These are phyloP conservation scores for Euwallacea fornicatus DNA, from an alignment of 1,140 invertebrate species.

Conservation along the genomic window DNA sequence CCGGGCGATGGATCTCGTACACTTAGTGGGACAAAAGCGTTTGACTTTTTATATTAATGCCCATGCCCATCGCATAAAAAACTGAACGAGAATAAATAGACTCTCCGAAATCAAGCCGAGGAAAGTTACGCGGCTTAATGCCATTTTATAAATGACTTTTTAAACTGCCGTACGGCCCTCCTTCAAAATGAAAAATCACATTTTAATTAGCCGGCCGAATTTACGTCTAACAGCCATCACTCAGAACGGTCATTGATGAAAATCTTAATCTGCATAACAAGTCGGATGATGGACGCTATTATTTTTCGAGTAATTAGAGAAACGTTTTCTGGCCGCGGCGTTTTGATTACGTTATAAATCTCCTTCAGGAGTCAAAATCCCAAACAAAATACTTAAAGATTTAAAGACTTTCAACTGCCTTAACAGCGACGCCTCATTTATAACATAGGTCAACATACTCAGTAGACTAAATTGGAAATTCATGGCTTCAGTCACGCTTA, in stretches of 20 bases:
- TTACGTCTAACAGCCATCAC: slow-evolving; percentile 31
- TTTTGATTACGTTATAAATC: no score
- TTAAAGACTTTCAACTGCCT: no score
- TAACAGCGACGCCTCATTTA: no score
- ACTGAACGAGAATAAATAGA: slow-evolving; percentile 24
- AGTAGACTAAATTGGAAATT: not conserved
- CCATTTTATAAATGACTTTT: slow-evolving; percentile 38
- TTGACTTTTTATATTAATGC: slow-evolving; percentile 19
- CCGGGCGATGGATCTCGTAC: slow-evolving; percentile 4
- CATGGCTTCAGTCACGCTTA: no score
- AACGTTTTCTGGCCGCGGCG: not conserved
- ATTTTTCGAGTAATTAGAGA: slow-evolving; percentile 26
- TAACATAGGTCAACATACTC: no score
- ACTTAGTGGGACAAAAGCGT: slow-evolving; percentile 18
- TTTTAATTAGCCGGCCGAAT: slow-evolving; percentile 35
- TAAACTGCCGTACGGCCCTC: slow-evolving; percentile 24
- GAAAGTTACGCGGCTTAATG: slow-evolving; percentile 30
- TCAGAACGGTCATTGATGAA: slow-evolving; percentile 20
- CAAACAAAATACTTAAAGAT: no score
- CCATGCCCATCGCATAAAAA: slow-evolving; percentile 1
- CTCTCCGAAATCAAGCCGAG: slow-evolving; percentile 24
- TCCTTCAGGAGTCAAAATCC: no score
- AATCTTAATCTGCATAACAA: slow-evolving; percentile 32
- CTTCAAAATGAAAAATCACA: slow-evolving; percentile 34
- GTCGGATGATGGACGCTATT: slow-evolving; percentile 6